phyloP scores from a whole-genome alignment of 1,140 invertebrate species.

The Drosophila sulfurigaster region DNA sequence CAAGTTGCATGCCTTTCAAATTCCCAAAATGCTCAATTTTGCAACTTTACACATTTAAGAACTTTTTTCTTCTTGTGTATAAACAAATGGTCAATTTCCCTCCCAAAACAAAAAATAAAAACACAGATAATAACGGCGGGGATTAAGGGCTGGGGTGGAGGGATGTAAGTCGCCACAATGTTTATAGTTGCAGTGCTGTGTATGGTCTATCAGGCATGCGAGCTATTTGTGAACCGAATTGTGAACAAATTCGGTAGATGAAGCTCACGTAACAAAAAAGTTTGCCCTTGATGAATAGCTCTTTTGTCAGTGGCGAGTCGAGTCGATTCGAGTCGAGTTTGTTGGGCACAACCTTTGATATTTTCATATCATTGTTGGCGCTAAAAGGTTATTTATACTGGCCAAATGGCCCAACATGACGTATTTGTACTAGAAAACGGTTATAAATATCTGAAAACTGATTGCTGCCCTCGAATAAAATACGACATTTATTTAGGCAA shows the following conservation, averaged over 20 bases:
- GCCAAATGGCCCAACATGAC: not conserved
- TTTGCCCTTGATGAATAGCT: constrained; percentile 6
- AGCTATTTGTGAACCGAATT: constrained; percentile 9
- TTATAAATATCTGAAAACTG: constrained; percentile 14
- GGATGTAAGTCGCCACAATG: not conserved
- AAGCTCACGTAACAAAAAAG: constrained; percentile 4
- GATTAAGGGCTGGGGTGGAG: not conserved
- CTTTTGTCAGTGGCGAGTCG: not conserved
- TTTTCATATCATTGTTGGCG: constrained; percentile 11
- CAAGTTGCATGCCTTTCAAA: constrained; percentile 32
- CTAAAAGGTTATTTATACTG: constrained; percentile 4
- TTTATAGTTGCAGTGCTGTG: constrained; percentile 8
- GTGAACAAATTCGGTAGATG: constrained; percentile 8
- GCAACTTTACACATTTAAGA: constrained; percentile 39
- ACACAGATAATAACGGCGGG: not conserved
- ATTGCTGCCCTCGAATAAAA: constrained; percentile 2
- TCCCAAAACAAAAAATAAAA: constrained; percentile 12
- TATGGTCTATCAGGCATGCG: constrained; percentile 8
- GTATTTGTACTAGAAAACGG: not conserved
- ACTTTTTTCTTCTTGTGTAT: constrained; percentile 18
- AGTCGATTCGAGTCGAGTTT: not conserved
- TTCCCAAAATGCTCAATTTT: constrained; percentile 35
- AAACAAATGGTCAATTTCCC: constrained; percentile 30
- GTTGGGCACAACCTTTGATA: constrained; percentile 7
- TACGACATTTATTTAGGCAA: constrained; percentile 1